A percentile compares a stretch with the other conserved stretches of the same genome.
phyloP scores from a whole-genome alignment of 2,888 invertebrate genomes.

The Metopia argyrocephala region DNA sequence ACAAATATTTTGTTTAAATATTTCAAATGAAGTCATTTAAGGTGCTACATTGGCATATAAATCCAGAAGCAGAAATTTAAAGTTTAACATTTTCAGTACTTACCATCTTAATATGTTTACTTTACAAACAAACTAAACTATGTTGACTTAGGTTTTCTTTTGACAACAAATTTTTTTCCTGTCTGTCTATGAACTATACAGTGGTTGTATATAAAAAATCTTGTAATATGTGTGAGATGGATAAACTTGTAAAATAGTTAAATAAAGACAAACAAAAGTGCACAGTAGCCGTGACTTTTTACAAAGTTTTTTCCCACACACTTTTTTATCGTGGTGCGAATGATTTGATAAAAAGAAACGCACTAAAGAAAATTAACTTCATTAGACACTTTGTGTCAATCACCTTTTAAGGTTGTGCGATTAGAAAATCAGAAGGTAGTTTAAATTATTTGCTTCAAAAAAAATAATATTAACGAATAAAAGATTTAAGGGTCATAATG shows the following conservation, averaged over 20 bases:
- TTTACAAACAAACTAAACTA: neutral
- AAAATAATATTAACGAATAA: too few species aligned
- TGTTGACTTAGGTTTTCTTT: neutral
- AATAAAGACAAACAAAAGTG: neutral
- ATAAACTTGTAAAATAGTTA: neutral
- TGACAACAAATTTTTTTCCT: neutral
- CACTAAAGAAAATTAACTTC: conserved; percentile 5
- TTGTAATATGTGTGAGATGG: conserved; percentile 33
- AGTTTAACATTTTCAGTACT: neutral
- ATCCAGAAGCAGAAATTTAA: neutral
- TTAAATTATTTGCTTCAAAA: too few species aligned
- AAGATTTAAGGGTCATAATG: too few species aligned
- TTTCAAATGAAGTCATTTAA: neutral
- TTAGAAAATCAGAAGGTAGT: neutral
- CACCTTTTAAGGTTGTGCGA: neutral
- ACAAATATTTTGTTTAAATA: neutral
- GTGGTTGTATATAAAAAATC: neutral
- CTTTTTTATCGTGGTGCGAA: neutral
- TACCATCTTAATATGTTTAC: neutral
- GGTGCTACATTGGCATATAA: neutral
- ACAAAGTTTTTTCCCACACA: conserved; percentile 52
- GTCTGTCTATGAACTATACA: neutral
- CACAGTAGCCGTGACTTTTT: conserved; percentile 27
- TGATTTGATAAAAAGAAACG: neutral
- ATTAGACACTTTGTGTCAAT: conserved; percentile 26